Conservation (phyloP, 2,113 vertebrate species). For the Oncorhynchus tshawytscha region DNA sequence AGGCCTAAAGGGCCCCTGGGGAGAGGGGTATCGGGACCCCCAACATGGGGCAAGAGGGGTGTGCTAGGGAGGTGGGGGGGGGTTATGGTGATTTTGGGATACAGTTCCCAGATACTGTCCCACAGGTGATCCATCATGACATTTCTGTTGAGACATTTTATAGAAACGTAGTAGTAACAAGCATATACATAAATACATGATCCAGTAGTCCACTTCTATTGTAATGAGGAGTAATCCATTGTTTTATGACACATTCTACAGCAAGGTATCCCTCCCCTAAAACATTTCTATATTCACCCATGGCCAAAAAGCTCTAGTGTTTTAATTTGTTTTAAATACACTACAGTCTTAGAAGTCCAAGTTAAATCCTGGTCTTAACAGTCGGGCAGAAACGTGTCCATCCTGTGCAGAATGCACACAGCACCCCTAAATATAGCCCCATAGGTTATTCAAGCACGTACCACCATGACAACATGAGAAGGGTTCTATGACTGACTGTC, state of each 20-base stretch:
- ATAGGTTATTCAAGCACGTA: conserved; percentile 56
- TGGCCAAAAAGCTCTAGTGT: conserved; percentile 17
- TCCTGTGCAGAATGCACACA: conserved; percentile 30
- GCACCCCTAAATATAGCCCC: conserved; percentile 64
- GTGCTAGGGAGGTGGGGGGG: neutral
- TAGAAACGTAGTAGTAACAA: too few species aligned
- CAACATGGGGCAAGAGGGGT: neutral
- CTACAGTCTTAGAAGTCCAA: conserved; percentile 56
- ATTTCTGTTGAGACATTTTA: too few species aligned
- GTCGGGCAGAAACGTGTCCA: conserved; percentile 63
- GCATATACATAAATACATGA: too few species aligned
- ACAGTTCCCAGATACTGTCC: conserved; percentile 49
- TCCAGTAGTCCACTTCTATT: too few species aligned
- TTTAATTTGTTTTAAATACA: conserved; percentile 61
- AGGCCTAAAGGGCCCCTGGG: conserved; percentile 7
- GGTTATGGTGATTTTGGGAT: conserved; percentile 32
- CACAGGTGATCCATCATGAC: conserved; percentile 56
- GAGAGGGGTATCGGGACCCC: neutral
- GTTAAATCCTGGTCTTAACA: conserved; percentile 64
- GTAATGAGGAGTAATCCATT: neutral
- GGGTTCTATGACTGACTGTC: conserved; percentile 14
- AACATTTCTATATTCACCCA: conserved; percentile 20
- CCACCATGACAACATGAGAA: conserved; percentile 38
- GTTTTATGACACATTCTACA: conserved; percentile 17
- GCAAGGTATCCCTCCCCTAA: conserved; percentile 33